phyloP scores from a whole-genome alignment of 2,797 vertebrate species.

The Otolemur crassicaudatus region DNA sequence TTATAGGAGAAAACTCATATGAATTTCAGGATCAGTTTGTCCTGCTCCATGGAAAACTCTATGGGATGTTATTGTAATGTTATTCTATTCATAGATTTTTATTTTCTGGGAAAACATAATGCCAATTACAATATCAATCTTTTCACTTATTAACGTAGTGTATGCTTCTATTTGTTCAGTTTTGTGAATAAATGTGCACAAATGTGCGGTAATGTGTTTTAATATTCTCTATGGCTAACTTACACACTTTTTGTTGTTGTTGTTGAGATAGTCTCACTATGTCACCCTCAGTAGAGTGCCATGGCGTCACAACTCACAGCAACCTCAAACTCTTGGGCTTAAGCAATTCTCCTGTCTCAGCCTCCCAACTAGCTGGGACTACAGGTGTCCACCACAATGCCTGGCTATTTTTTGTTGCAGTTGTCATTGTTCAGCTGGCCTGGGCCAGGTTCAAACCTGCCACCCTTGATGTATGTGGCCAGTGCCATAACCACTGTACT shows the following conservation, averaged over 20 bases:
- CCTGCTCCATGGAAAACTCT: not conserved
- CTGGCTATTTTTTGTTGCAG: too few species aligned
- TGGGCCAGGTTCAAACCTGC: too few species aligned
- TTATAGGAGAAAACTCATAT: not conserved
- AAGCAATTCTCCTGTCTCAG: too few species aligned
- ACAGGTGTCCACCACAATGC: too few species aligned
- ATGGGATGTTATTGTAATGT: constrained; percentile 17
- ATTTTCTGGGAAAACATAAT: not conserved
- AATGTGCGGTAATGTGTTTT: not conserved
- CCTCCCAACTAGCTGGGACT: too few species aligned
- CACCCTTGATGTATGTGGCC: too few species aligned
- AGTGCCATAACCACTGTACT: too few species aligned
- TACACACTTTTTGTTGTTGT: not conserved
- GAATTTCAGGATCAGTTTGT: constrained; percentile 27
- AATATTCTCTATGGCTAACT: not conserved
- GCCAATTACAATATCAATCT: not conserved
- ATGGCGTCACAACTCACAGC: too few species aligned
- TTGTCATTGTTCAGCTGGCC: too few species aligned
- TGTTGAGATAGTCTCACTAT: too few species aligned
- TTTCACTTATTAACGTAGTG: not conserved
- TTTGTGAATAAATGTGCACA: not conserved
- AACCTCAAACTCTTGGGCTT: too few species aligned
- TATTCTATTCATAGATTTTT: constrained; percentile 9
- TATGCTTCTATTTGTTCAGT: not conserved
- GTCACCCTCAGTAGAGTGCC: too few species aligned